These are phyloP conservation scores for Noctua fimbriata DNA, from an alignment of 2,888 invertebrate species.

Conservation along the genomic window DNA sequence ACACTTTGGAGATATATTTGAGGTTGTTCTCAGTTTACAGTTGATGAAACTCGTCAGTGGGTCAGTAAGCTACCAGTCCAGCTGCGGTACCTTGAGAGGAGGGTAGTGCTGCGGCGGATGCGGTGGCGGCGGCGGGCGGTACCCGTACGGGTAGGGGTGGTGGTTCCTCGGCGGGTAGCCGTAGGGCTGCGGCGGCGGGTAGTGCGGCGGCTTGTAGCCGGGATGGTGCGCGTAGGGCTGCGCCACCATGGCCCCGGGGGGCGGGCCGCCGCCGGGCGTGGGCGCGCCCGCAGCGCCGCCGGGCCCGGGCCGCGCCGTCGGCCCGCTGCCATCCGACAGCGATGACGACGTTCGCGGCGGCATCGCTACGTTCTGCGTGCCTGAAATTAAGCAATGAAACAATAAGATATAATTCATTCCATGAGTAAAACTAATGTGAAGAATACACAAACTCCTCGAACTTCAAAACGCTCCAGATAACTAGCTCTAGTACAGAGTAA, in stretches of 20 bases:
- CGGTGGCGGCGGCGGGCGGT: constrained; percentile 85
- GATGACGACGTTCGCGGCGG: constrained; percentile 98
- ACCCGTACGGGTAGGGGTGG: constrained; percentile 88
- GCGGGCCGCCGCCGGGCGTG: constrained; percentile 79
- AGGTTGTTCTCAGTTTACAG: not conserved
- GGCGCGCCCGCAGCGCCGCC: constrained; percentile 78
- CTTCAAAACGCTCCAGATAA: constrained; percentile 13
- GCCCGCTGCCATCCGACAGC: constrained; percentile 90
- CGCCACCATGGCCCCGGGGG: constrained; percentile 84
- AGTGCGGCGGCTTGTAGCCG: constrained; percentile 85
- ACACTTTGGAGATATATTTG: not conserved
- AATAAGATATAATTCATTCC: constrained; percentile 3
- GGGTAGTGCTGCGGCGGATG: constrained; percentile 87
- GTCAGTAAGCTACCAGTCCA: constrained; percentile 12
- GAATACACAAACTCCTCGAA: not conserved
- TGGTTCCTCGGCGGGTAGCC: constrained; percentile 87
- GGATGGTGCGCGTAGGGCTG: constrained; percentile 86
- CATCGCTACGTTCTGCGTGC: constrained; percentile 98
- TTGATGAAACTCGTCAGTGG: not conserved
- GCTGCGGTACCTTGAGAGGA: constrained; percentile 81
- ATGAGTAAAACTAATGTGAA: not conserved
- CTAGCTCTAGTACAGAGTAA: constrained; percentile 10
- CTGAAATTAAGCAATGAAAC: constrained; percentile 83
- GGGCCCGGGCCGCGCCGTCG: constrained; percentile 78
- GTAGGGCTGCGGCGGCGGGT: constrained; percentile 87